Evolutionary conservation across 1,140 invertebrate species (phyloP).

Genomic region (Apolygus lucorum): DNA sequence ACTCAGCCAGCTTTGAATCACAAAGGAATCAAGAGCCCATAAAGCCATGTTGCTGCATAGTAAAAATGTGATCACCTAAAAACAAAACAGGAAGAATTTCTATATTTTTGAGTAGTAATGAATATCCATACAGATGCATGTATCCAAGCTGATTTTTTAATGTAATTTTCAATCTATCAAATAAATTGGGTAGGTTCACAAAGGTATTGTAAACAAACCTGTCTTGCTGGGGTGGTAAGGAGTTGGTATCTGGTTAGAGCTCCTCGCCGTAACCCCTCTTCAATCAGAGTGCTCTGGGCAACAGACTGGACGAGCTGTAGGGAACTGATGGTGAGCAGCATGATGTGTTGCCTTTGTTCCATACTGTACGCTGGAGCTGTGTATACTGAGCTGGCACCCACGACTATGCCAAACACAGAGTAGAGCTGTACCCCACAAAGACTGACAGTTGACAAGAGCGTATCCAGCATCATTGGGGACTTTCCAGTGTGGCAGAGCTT

Average conservation of each 20-base stretch:
- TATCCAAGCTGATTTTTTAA: too few species aligned
- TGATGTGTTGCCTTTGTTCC: slow-evolving; percentile 38
- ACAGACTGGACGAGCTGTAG: slow-evolving; percentile 48
- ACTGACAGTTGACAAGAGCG: slow-evolving; percentile 44
- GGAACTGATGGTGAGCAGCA: slow-evolving; percentile 42
- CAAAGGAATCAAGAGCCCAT: slow-evolving; percentile 61
- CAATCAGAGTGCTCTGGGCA: slow-evolving; percentile 52
- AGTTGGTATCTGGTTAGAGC: slow-evolving; percentile 47
- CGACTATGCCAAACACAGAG: slow-evolving; percentile 48
- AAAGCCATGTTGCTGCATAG: slow-evolving; percentile 57
- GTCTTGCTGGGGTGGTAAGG: slow-evolving; percentile 51
- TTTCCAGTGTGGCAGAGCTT: slow-evolving; percentile 43
- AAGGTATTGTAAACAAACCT: slow-evolving; percentile 40
- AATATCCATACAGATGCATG: too few species aligned
- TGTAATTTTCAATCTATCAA: too few species aligned
- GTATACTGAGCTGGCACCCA: slow-evolving; percentile 43
- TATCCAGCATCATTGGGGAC: slow-evolving; percentile 43
- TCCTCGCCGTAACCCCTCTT: slow-evolving; percentile 48
- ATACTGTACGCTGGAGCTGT: slow-evolving; percentile 38
- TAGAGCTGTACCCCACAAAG: slow-evolving; percentile 49
- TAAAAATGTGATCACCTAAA: slow-evolving; percentile 54
- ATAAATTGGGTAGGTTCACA: too few species aligned
- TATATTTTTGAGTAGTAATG: too few species aligned
- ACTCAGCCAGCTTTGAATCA: slow-evolving; percentile 51
- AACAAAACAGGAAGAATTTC: too few species aligned